Conservation (phyloP, 2,888 invertebrate species). For the Atherix ibis region DNA sequence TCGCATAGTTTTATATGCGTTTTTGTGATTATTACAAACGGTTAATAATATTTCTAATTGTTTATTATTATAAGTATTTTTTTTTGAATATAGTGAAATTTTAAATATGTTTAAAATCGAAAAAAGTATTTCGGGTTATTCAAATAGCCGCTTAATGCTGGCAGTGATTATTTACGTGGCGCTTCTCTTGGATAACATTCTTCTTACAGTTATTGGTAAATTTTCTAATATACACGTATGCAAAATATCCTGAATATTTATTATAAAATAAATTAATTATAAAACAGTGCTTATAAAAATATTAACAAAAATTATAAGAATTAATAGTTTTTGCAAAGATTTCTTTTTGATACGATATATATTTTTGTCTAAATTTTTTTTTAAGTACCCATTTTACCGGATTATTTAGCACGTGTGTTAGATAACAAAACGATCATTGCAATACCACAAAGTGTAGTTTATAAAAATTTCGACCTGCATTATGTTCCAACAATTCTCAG, state of each 20-base stretch:
- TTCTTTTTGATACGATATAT: constrained; percentile 5
- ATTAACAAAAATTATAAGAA: too few relatives aligned
- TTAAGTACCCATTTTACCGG: constrained; percentile 66
- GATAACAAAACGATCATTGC: constrained; percentile 28
- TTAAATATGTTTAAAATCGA: too few relatives aligned
- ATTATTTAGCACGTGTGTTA: constrained; percentile 46
- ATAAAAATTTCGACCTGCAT: constrained; percentile 21
- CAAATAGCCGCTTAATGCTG: constrained; percentile 21
- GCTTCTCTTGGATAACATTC: constrained; percentile 68
- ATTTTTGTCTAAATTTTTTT: constrained; percentile 12
- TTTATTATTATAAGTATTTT: too few relatives aligned
- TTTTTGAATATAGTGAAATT: too few relatives aligned
- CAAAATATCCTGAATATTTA: not conserved
- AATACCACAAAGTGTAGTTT: constrained; percentile 21
- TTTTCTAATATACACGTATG: not conserved
- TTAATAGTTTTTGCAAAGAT: too few relatives aligned
- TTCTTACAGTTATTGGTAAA: constrained; percentile 77
- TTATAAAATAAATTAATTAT: too few relatives aligned
- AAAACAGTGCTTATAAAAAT: too few relatives aligned
- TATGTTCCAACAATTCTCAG: constrained; percentile 21
- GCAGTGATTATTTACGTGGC: constrained; percentile 54
- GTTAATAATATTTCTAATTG: too few relatives aligned
- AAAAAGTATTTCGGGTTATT: constrained; percentile 1
- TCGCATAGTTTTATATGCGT: too few relatives aligned
- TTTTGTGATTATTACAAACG: too few relatives aligned